Base-by-base conservation (phyloP, 2,888 invertebrate genomes). In the Athalia cordata region DNA sequence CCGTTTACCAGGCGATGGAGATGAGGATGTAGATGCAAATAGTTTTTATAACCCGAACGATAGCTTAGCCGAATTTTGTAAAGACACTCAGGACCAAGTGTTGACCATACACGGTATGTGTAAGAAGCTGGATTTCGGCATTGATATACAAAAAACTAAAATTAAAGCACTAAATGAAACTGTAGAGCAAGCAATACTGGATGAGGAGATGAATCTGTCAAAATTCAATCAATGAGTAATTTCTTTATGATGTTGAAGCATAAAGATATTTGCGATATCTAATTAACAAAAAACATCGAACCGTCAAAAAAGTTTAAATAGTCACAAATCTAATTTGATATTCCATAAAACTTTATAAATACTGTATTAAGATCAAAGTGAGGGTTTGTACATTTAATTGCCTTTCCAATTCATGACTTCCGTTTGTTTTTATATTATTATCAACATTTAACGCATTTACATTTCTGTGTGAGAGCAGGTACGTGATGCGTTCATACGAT, bases 131-230 rank as follows among this genome's bases (percentile, higher is more conserved):
- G 93, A 93, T 83, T 85, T 89, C 82, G 88, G 91, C 84, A 87
- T 93, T 70, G 91, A 91, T 78, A 87, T 90, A 81, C 92, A 91
- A 81, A 91, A 87, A 83, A 89, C 90, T 79, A 92, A 91, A 83
- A 92, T 91, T 57, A 81, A 90, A 64, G 90, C 90, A 82, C 89
- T 93, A 74, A 93, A 93, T 82, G 90, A 91, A 81, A 88, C 90
- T 83, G 84, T 93, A 52, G 89, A 86, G 85, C 84, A 89, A 79
- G 92, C 93, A 15, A 88, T 93, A 5, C 61, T 79, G n/a, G 84
- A 84, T 47, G 82, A 79, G 11, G 5, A 45, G 6, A 45, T 75
- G 8, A 62, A 61, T 75, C 13, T 75, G 29, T 75, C 50, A 7
- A 52, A 72, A 15, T 59, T 72, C 45, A 3, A 4, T 5, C 45